Percentiles rank a stretch among this genome's conserved stretches.
Conservation (phyloP, 2,797 vertebrate species). For the Poeciliopsis turneri region DNA sequence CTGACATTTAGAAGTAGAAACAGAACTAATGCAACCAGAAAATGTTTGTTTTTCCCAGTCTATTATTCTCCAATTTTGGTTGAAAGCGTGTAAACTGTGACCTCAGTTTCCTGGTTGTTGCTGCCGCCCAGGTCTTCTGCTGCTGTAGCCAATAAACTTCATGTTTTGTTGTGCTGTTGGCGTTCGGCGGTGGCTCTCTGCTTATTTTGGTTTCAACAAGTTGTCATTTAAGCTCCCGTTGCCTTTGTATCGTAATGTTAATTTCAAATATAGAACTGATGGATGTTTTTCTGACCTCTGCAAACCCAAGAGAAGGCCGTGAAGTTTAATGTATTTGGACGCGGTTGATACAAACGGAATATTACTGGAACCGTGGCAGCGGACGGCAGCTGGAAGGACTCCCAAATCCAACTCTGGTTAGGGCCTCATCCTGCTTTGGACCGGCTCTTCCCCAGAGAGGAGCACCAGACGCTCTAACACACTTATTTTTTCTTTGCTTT, state of each 20-base stretch:
- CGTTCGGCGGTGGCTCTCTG: background rate
- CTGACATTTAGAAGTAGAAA: background rate
- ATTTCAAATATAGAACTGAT: background rate
- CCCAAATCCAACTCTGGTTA: background rate
- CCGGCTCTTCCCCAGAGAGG: background rate
- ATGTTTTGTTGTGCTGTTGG: background rate
- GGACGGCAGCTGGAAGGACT: background rate
- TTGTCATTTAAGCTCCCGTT: background rate
- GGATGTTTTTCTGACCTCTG: background rate
- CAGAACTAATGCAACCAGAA: background rate
- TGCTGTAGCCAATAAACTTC: background rate
- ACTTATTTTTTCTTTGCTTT: slow-evolving; percentile 16
- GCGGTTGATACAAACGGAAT: background rate
- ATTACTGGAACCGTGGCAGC: background rate
- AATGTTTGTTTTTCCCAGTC: background rate
- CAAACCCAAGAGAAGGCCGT: background rate
- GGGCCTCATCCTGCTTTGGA: background rate
- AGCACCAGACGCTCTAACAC: slow-evolving; percentile 11
- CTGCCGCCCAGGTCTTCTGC: background rate
- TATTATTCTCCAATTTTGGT: background rate
- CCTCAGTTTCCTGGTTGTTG: background rate
- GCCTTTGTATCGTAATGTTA: background rate
- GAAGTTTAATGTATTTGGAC: background rate
- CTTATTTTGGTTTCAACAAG: background rate
- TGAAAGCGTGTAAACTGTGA: background rate